Evolutionary conservation across 2,888 invertebrate species (phyloP).

Genomic region (Sarcophaga caerulescens): DNA sequence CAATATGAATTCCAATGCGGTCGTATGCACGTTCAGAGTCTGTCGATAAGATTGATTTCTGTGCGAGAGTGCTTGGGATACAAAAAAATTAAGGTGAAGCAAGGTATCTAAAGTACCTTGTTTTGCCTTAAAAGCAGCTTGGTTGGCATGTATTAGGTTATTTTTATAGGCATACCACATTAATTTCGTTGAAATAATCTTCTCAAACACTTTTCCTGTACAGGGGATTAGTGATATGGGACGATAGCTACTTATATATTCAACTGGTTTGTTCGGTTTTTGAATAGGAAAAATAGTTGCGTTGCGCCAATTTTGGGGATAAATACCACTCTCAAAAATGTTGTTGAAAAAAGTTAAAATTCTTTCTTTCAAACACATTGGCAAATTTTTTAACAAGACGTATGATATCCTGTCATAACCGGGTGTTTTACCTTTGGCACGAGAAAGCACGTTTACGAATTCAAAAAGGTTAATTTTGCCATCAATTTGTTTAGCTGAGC

Average conservation of each 20-base stretch:
- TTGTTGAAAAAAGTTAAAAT: conserved; percentile 22
- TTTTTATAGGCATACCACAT: conserved; percentile 11
- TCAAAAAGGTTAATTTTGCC: not conserved
- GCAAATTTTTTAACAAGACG: conserved; percentile 24
- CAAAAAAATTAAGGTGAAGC: too few relatives aligned
- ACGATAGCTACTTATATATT: not conserved
- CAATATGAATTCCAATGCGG: not conserved
- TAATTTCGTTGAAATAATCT: conserved; percentile 18
- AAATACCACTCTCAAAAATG: not conserved
- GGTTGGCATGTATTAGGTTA: not conserved
- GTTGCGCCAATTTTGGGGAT: conserved; percentile 20
- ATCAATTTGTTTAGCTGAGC: conserved; percentile 14
- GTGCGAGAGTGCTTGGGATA: not conserved
- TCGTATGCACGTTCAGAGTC: not conserved
- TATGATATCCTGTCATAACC: conserved; percentile 35
- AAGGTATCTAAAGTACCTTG: too few relatives aligned
- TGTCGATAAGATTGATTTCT: not conserved
- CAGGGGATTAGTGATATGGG: conserved; percentile 31
- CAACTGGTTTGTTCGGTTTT: conserved; percentile 34
- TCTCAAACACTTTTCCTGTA: conserved; percentile 35
- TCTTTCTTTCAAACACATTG: not conserved
- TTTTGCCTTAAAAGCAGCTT: too few relatives aligned
- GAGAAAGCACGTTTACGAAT: conserved; percentile 9
- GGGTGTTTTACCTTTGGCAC: conserved; percentile 35
- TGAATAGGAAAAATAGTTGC: conserved; percentile 14